These are phyloP conservation scores for Lasioglossum villosulum DNA, from an alignment of 2,888 invertebrate species.

Conservation along the genomic window DNA sequence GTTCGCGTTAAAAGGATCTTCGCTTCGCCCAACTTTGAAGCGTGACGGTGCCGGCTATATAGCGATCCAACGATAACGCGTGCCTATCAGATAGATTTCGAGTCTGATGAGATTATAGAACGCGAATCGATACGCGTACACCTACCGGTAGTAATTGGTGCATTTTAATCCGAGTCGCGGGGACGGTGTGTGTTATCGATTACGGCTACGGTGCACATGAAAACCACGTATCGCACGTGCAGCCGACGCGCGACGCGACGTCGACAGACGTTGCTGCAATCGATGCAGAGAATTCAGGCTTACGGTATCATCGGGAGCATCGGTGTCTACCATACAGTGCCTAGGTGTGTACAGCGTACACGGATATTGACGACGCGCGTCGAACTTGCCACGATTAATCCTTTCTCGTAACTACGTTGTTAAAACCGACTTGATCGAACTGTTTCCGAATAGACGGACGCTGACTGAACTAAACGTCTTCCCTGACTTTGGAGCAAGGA, in stretches of 20 bases:
- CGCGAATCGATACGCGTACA: slow-evolving; percentile 44
- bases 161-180: slow-evolving; percentile 54
- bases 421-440: not conserved
- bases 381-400: slow-evolving; percentile 43
- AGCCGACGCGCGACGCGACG: too few species aligned
- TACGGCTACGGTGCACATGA: slow-evolving; percentile 27
- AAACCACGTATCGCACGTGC: slow-evolving; percentile 33
- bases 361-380: slow-evolving; percentile 10
- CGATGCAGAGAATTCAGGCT: slow-evolving; percentile 23
- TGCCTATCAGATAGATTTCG: slow-evolving; percentile 29
- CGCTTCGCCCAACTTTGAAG: not conserved
- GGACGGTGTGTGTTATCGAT: slow-evolving; percentile 34
- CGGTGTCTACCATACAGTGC: too few species aligned
- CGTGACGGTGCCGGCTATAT: not conserved
- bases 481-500: not conserved
- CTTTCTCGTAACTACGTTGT: not conserved
- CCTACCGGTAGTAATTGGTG: slow-evolving; percentile 54
- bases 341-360: not conserved
- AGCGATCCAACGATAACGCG: slow-evolving; percentile 1
- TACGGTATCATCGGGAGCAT: slow-evolving; percentile 17
- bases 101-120: slow-evolving; percentile 60
- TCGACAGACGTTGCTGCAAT: slow-evolving; percentile 28
- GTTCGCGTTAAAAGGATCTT: slow-evolving; percentile 1
- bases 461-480: not conserved
- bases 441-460: not conserved